Evolutionary conservation across 2,113 vertebrate species (phyloP), one percentile per base, ranked within the genome.

Genomic region (Macquaria ambigua): DNA sequence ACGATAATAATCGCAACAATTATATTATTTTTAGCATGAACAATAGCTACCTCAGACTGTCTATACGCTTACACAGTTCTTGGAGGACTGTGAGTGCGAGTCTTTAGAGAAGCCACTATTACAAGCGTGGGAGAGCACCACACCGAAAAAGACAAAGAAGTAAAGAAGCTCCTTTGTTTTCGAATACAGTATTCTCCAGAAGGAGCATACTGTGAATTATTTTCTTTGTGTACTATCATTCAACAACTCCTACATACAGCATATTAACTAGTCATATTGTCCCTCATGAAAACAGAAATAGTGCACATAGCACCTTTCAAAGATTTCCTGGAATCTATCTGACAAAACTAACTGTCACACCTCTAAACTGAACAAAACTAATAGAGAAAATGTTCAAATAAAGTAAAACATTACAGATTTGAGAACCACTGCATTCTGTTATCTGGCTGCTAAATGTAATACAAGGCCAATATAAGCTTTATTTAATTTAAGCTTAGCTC

Each of bases 171-270:
- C 25, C 43, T 50, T 52, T 52, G 43, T 31, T 10, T 70, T 25
- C 31, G 25, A 69, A 21, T 21, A 28, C 16, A 52, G 25, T 34
- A 20, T 31, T 34, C 28, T 31, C 48, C 28, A n/a, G 20, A 25
- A 53, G 1, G 4, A 83, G 46, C 23, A 1, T 14, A 3, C n/a
- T 64, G 66, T 48, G 61, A 82, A 70, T 59, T 20, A 31, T 68
- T 52, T 68, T 48, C 66, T 62, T 69, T 80, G 34, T 39, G 53
- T 68, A 61, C 43, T 11, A 53, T 68, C 48, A 25, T 70, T 62
- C 23, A 76, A 73, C 64, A 62, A 48, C 77, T 82, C 81, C 82
- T 64, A 79, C 82, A 23, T 28, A 8, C 56, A 50, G 68, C 52
- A 46, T 37, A 63, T 80, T 9, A 74, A 52, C 56, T 23, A n/a